A percentile compares a stretch with the other conserved stretches of the same genome.
Evolutionary conservation across 2,888 invertebrate genomes (phyloP).

Genomic region (Galeopsomyia nigrocyanea): DNA sequence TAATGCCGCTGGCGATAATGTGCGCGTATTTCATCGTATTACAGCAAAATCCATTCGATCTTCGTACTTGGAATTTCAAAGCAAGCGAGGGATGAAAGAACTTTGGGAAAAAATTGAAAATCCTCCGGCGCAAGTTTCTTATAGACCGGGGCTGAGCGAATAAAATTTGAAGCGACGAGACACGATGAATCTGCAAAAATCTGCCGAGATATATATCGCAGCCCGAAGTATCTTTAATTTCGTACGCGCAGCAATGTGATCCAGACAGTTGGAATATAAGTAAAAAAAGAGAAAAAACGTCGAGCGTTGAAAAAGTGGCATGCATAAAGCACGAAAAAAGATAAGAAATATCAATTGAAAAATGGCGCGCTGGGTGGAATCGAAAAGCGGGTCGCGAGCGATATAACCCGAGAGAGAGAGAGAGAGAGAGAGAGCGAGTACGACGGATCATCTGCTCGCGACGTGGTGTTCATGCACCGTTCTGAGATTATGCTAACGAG

Average conservation of each 20-base stretch:
- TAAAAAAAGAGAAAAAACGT: conserved; percentile 29
- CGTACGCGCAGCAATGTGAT: conserved; percentile 7
- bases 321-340: conserved; percentile 8
- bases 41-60: too few species aligned
- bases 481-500: conserved; percentile 64
- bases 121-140: conserved; percentile 25
- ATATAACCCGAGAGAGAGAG: conserved; percentile 1
- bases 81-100: too few species aligned
- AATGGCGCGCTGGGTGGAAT: conserved; percentile 39
- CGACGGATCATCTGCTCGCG: conserved; percentile 25
- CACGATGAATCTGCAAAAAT: conserved; percentile 1
- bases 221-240: not conserved
- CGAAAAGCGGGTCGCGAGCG: too few species aligned
- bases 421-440: not conserved
- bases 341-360: conserved; percentile 43
- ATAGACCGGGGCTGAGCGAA: not conserved
- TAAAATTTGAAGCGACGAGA: not conserved
- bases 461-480: conserved; percentile 35
- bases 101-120: not conserved
- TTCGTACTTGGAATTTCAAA: too few species aligned
- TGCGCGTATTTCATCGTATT: too few species aligned
- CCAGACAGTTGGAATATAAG: conserved; percentile 5
- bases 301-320: conserved; percentile 34
- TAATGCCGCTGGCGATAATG: not conserved
- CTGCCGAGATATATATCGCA: not conserved